A percentile compares a stretch with the other conserved stretches of the same genome.
These are phyloP conservation scores for Morinoia aosen DNA, from an alignment of 2,888 invertebrate genomes.

Conservation along the genomic window DNA sequence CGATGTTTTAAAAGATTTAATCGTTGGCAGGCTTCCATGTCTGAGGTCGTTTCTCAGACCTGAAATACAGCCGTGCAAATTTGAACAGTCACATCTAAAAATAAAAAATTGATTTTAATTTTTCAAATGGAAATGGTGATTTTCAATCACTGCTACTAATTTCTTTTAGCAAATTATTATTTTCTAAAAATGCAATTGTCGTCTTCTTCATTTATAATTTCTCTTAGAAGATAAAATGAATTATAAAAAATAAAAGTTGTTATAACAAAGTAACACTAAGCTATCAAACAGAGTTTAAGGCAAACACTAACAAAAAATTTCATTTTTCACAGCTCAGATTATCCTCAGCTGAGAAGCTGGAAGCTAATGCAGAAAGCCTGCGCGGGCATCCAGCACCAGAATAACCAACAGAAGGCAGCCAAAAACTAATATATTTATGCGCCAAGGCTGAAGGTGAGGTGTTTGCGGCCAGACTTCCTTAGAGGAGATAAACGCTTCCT, in stretches of 20 bases:
- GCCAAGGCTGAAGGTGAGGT: not conserved
- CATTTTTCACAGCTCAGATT: not conserved
- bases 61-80: too few relatives aligned
- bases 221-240: too few relatives aligned
- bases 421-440: not conserved
- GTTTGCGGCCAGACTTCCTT: not conserved
- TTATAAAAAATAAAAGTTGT: too few relatives aligned
- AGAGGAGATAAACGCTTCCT: not conserved
- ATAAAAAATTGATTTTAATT: too few relatives aligned
- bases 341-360: not conserved
- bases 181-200: not conserved
- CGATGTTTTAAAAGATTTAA: too few relatives aligned
- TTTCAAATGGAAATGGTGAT: not conserved
- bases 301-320: not conserved
- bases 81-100: too few relatives aligned
- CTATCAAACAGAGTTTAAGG: not conserved
- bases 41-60: too few relatives aligned
- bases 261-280: too few relatives aligned
- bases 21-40: too few relatives aligned
- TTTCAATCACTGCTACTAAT: not conserved
- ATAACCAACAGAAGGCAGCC: constrained; percentile 3
- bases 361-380: not conserved
- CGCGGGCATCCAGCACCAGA: not conserved
- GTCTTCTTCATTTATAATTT: too few relatives aligned
- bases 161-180: not conserved